Evolutionary conservation across 2,888 invertebrate genomes (phyloP).

Genomic region (Himalopsyche japonica): DNA sequence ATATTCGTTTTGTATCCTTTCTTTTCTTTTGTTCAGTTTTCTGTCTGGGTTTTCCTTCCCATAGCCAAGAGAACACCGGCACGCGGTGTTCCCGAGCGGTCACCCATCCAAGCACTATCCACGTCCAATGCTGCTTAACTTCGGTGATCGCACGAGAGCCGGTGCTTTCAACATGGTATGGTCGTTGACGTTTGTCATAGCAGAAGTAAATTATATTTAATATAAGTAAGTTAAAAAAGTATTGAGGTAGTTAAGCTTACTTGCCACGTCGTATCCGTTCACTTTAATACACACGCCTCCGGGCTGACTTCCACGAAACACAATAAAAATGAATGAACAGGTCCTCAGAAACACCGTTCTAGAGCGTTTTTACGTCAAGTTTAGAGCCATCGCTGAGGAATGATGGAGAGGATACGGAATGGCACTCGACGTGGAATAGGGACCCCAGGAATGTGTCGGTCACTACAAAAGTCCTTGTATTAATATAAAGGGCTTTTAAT

Average conservation of each 20-base stretch:
- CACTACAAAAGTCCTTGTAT: background rate
- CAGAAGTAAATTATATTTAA: no score
- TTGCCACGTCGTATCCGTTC: background rate
- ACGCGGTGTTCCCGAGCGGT: no score
- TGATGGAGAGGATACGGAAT: background rate
- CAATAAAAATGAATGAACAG: background rate
- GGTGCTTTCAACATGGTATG: no score
- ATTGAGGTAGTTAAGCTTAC: background rate
- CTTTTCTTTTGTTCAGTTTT: no score
- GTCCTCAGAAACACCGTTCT: background rate
- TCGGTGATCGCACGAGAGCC: no score
- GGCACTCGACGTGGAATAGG: background rate
- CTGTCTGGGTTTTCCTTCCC: no score
- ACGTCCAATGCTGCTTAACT: no score
- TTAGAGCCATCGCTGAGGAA: background rate
- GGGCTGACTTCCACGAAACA: background rate
- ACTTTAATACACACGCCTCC: background rate
- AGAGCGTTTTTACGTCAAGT: background rate
- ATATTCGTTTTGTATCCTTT: no score
- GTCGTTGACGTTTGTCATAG: no score
- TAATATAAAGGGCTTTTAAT: background rate
- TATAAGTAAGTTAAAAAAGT: no score
- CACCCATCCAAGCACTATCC: no score
- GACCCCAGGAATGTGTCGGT: background rate
- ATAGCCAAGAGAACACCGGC: no score